Percentiles rank a stretch among this genome's conserved stretches.
Evolutionary conservation across 2,888 invertebrate species (phyloP).

Genomic region (Calameuta pallipes): DNA sequence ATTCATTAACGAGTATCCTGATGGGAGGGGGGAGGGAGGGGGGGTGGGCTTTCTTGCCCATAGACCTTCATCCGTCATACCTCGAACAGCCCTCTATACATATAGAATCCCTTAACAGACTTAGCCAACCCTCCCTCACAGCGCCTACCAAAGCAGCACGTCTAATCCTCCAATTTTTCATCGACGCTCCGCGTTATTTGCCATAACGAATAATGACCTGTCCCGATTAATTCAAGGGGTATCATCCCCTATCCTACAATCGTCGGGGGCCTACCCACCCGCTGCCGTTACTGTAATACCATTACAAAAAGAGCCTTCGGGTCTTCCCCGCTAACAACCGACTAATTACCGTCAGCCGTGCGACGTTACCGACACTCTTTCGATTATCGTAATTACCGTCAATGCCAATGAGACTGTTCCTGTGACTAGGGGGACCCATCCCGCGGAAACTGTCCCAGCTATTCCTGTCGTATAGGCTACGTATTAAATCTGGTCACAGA

Average conservation of each 20-base stretch:
- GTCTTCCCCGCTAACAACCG: background rate
- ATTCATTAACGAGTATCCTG: background rate
- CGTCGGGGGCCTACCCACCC: background rate
- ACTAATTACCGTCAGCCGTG: conserved; percentile 6
- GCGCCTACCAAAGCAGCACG: conserved; percentile 20
- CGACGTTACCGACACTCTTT: conserved; percentile 7
- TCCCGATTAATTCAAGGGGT: conserved; percentile 1
- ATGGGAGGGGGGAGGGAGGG: background rate
- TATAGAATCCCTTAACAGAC: background rate
- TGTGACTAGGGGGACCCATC: background rate
- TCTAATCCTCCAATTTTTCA: conserved; percentile 34
- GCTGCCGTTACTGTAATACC: background rate
- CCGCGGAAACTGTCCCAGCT: background rate
- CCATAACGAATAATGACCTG: conserved; percentile 2
- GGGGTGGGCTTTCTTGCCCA: background rate
- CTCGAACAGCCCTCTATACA: background rate
- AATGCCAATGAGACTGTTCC: background rate
- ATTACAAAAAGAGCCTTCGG: background rate
- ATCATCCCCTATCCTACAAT: background rate
- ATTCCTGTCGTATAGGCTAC: background rate
- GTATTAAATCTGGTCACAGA: background rate
- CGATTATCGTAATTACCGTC: conserved; percentile 6
- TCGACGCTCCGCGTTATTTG: conserved; percentile 13
- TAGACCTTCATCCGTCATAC: background rate
- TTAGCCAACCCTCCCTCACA: background rate